phyloP scores from a whole-genome alignment of 2,797 vertebrate genomes.

The Lutjanus campechanus region DNA sequence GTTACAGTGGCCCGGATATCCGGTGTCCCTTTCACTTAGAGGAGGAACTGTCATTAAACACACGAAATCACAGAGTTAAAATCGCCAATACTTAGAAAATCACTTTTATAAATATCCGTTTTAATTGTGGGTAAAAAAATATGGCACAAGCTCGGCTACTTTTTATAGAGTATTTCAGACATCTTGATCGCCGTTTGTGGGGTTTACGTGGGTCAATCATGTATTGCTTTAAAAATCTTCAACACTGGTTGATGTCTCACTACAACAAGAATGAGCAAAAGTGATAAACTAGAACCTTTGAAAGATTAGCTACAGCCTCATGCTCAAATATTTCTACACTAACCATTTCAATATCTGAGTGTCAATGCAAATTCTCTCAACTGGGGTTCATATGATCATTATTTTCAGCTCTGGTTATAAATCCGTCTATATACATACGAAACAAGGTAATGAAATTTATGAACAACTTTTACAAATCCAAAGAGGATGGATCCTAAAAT shows the following conservation, averaged over 20 bases:
- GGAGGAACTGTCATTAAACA: conserved; percentile 58
- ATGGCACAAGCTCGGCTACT: neutral
- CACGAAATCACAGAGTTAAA: conserved; percentile 47
- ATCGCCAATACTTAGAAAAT: conserved; percentile 12
- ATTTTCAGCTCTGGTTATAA: too few species aligned
- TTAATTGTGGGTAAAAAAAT: neutral
- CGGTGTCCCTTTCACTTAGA: conserved; percentile 61
- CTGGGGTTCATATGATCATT: neutral
- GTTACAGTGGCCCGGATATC: conserved; percentile 77
- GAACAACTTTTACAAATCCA: neutral
- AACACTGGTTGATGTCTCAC: neutral
- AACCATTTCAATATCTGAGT: neutral
- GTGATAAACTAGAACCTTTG: neutral
- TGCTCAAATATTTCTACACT: neutral
- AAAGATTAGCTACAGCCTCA: neutral
- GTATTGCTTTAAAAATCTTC: neutral
- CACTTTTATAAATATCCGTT: neutral
- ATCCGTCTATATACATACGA: too few species aligned
- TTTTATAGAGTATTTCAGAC: neutral
- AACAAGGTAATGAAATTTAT: neutral
- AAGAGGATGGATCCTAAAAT: neutral
- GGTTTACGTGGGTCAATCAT: neutral
- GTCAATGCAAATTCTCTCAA: neutral
- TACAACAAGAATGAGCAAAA: neutral
- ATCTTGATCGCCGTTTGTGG: neutral